These are phyloP conservation scores for Hippocampus mohnikei DNA, from an alignment of 2,113 vertebrate genomes.

Conservation along the genomic window DNA sequence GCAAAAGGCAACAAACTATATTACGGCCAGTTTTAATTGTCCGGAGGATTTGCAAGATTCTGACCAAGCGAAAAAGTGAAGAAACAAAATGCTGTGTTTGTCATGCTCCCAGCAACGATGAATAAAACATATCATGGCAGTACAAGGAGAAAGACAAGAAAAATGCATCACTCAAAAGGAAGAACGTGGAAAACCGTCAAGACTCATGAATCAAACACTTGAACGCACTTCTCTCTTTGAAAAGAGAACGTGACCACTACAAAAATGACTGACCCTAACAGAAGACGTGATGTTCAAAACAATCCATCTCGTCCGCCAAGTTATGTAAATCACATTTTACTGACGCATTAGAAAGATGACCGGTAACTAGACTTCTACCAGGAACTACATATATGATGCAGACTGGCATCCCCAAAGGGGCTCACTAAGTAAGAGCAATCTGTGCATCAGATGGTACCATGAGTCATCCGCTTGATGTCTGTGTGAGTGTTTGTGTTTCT, in stretches of 20 bases:
- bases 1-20: slow-evolving; percentile 22
- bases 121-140: slow-evolving; percentile 44
- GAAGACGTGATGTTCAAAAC: slow-evolving; percentile 13
- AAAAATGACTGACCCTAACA: slow-evolving; percentile 5
- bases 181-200: slow-evolving; percentile 42
- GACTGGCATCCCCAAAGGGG: slow-evolving; percentile 43
- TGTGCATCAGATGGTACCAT: slow-evolving; percentile 33
- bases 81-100: slow-evolving; percentile 47
- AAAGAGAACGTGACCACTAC: neutral
- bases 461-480: slow-evolving; percentile 34
- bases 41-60: slow-evolving; percentile 43
- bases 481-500: slow-evolving; percentile 23
- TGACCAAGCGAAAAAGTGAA: slow-evolving; percentile 31
- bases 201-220: slow-evolving; percentile 8
- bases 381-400: slow-evolving; percentile 16
- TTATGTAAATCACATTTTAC: neutral
- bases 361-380: slow-evolving; percentile 4
- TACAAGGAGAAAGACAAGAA: slow-evolving; percentile 57
- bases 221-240: slow-evolving; percentile 11
- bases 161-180: slow-evolving; percentile 50
- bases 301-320: neutral
- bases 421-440: slow-evolving; percentile 40
- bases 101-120: slow-evolving; percentile 63
- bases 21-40: slow-evolving; percentile 37
- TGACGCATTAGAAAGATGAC: slow-evolving; percentile 8